Evolutionary conservation across 2,113 vertebrate species (phyloP), one percentile per base, ranked within the genome.

Genomic region (Peromyscus maniculatus): DNA sequence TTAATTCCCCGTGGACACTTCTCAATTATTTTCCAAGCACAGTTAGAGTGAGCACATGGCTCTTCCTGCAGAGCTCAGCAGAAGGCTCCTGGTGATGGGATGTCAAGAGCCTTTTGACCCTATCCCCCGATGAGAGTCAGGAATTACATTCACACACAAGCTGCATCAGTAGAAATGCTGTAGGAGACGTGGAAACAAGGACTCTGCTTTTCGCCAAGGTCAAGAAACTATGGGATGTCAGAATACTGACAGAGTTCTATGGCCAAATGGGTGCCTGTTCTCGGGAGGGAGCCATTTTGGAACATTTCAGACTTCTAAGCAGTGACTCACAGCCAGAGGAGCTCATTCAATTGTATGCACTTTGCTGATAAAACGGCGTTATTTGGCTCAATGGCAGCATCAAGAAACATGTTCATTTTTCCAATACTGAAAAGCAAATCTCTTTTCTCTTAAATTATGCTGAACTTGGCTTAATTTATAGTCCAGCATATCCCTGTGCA

Each of bases 231-330:
- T 21, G 72, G 77, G 87, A 94, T 86, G 77, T 59, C 91, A 93
- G 94, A n/a, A 39, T 46, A 55, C 49, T 43, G 21, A 24, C 67
- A 52, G 46, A 69, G 33, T 62, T 46, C 15, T 7, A 11, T 11
- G 17, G 28, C 43, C 43, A 2, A 52, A 67, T 1, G 9, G 9
- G 79, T 17, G 3, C 86, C 33, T 7, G 55, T 11, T 96, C 22
- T 91, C n/a, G 96, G 64, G 64, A 83, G 5, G 33, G 24, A 52
- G 92, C 78, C 69, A 92, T 16, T 55, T 24, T 55, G 66, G 28
- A 94, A 52, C 7, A 94, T 21, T 86, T 66, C 49, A 49, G n/a
- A 82, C 87, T 96, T 95, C 86, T 57, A 95, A 96, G 64, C 16
- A 39, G 39, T 11, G 39, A 83, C 46, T 21, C 87, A 15, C 6